These are phyloP conservation scores for Calosoma granatense DNA, from an alignment of 1,140 invertebrate species.

Conservation along the genomic window DNA sequence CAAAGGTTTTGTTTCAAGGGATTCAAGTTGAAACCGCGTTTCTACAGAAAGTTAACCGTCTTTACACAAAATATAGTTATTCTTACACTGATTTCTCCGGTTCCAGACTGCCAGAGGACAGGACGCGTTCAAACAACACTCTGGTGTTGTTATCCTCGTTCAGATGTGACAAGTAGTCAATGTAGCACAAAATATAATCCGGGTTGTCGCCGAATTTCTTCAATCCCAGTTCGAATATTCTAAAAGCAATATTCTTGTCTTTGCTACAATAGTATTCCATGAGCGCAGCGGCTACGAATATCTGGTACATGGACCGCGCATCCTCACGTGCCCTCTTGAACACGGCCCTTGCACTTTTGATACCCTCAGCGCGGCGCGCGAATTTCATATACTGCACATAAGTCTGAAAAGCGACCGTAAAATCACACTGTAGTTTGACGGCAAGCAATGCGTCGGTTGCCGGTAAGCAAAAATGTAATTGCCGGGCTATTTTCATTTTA, in stretches of 20 bases:
- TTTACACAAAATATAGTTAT: no score
- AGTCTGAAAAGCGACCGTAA: constrained; percentile 51
- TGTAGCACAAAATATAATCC: constrained; percentile 91
- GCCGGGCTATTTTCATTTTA: no score
- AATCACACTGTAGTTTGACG: no score
- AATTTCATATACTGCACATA: constrained; percentile 99
- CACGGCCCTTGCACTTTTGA: constrained; percentile 87
- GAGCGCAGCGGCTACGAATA: constrained; percentile 91
- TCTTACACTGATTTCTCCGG: constrained; percentile 86
- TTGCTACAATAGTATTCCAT: constrained; percentile 99
- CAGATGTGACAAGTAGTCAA: constrained; percentile 95
- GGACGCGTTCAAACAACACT: constrained; percentile 92
- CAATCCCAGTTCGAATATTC: constrained; percentile 95
- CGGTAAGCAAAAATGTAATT: no score
- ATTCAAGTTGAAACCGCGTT: no score
- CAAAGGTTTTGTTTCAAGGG: no score
- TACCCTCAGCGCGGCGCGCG: constrained; percentile 90
- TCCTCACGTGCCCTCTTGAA: constrained; percentile 96
- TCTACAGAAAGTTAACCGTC: no score
- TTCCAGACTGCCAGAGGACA: constrained; percentile 86
- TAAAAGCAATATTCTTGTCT: constrained; percentile 96
- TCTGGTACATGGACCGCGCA: constrained; percentile 73
- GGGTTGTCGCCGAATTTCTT: constrained; percentile 93
- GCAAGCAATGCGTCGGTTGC: no score
- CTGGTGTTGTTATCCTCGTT: constrained; percentile 99